phyloP scores from a whole-genome alignment of 2,797 vertebrate species.

The Paguma larvata region DNA sequence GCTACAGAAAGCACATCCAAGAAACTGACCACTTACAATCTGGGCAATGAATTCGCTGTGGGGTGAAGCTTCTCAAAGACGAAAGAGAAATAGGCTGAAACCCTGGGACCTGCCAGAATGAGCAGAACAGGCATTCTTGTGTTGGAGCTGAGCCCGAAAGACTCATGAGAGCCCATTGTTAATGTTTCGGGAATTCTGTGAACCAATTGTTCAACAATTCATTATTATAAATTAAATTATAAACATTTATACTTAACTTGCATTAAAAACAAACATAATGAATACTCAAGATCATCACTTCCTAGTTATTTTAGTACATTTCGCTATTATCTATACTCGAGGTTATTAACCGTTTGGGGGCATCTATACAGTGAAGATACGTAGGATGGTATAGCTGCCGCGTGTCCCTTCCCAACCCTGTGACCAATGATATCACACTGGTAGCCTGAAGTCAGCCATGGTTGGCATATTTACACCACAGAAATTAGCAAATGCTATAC shows the following conservation, averaged over 20 bases:
- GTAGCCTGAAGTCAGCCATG: not conserved
- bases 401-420: not conserved
- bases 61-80: not conserved
- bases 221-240: slow-evolving; percentile 13
- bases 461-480: not conserved
- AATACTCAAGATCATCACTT: not conserved
- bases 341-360: not conserved
- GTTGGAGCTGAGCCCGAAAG: not conserved
- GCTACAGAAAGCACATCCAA: not conserved
- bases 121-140: not conserved
- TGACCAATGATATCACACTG: not conserved
- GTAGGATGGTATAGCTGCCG: not conserved
- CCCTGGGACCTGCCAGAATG: not conserved
- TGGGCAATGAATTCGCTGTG: not conserved
- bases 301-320: not conserved
- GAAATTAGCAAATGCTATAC: not conserved
- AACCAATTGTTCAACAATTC: not conserved
- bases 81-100: not conserved
- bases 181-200: not conserved
- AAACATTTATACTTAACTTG: not conserved
- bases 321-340: not conserved
- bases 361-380: not conserved
- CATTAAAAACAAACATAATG: not conserved
- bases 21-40: not conserved
- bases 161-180: not conserved